Base-by-base conservation (phyloP, 2,797 vertebrate genomes). In the Scolopax rusticola region DNA sequence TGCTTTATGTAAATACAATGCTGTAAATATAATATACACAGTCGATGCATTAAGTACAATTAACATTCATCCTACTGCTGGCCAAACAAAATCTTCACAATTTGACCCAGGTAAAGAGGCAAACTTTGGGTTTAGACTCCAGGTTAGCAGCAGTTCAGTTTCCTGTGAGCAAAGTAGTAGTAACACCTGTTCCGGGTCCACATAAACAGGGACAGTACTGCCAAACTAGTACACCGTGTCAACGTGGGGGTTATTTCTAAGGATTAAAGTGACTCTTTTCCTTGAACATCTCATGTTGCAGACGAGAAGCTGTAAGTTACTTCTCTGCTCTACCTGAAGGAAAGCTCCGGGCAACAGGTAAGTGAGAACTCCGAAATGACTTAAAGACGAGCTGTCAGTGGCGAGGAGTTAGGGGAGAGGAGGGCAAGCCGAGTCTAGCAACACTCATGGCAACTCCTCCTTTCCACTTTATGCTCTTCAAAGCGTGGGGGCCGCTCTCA, bases 271-370 rank as follows among this genome's bases (percentile, higher is more conserved):
- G 1, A 71, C 38, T 67, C 8, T 78, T 63, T 43, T n/a, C 54
- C 36, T 47, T 33, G 5, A 89, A 40, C 27, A n/a, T 21, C 32
- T 45, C 38, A 12, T 0, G 1, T 2, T 27, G 23, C 23, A 61
- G 32, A 70, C 2, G 5, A 47, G 38, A 40, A 36, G 36, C 17
- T 76, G 1, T 4, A 75, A 80, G 7, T n/a, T 33, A 63, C 33
- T 64, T 24, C 40, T 79, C 28, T 32, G 15, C 7, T 48, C 38
- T 23, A 38, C 4, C 2, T 27, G 28, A 70, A 57, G 32, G 20
- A 61, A 74, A 83, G 56, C 24, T 84, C 76, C 70, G 24, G 32
- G 36, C 60, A 93, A 93, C 64, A 93, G 40, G 54, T 50, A 36
- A 48, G 47, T 24, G 28, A 50, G 47, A 75, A 12, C 53, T 23